Evolutionary conservation across 2,888 invertebrate genomes (phyloP).

Genomic region (Leptothorax acervorum): DNA sequence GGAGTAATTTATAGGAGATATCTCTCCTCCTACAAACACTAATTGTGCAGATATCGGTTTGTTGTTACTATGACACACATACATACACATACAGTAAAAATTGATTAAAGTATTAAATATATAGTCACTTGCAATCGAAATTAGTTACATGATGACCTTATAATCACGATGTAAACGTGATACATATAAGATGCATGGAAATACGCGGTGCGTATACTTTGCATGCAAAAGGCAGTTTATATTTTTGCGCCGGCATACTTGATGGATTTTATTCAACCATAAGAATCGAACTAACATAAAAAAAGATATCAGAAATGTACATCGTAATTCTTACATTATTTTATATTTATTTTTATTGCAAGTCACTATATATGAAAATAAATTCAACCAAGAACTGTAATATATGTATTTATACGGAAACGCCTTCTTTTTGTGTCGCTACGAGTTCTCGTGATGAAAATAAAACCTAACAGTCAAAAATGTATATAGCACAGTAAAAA

Average conservation of each 20-base stretch:
- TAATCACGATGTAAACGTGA: background rate
- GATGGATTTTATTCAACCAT: background rate
- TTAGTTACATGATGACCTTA: background rate
- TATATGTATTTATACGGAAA: background rate
- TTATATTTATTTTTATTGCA: conserved; percentile 3
- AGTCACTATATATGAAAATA: conserved; percentile 1
- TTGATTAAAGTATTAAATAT: background rate
- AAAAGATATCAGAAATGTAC: background rate
- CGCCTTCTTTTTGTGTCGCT: background rate
- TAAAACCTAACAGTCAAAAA: background rate
- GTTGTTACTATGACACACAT: conserved; percentile 1
- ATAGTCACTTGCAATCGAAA: conserved; percentile 27
- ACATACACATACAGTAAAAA: conserved; percentile 6
- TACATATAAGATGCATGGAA: too few species aligned
- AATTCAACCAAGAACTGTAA: background rate
- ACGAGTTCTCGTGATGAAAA: background rate
- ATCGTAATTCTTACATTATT: background rate
- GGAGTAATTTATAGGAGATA: background rate
- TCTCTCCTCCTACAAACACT: conserved; percentile 17
- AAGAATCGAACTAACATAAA: background rate
- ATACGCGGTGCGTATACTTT: background rate
- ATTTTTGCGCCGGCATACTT: background rate
- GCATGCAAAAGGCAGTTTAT: background rate
- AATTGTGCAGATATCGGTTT: conserved; percentile 14
- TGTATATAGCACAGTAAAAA: background rate